A percentile compares a stretch with the other conserved stretches of the same genome.
Conservation (phyloP, 2,888 invertebrate species). For the Eurytoma californica region DNA sequence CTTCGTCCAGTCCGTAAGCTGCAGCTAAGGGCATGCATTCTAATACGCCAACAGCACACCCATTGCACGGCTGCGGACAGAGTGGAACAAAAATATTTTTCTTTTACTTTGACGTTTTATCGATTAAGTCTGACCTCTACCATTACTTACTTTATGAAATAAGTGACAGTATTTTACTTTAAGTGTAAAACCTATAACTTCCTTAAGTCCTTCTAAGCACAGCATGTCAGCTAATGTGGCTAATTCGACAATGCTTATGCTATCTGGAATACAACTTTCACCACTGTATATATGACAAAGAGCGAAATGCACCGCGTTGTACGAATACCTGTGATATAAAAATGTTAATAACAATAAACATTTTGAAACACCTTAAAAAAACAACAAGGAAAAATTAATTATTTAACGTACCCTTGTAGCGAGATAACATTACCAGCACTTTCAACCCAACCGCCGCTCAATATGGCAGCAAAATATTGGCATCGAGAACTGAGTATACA, state of each 20-base stretch:
- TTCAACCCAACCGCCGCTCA: constrained; percentile 91
- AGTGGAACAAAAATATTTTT: not conserved
- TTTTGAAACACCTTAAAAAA: not conserved
- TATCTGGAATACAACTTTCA: constrained; percentile 90
- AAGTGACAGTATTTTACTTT: constrained; percentile 94
- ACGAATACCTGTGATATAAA: constrained; percentile 81
- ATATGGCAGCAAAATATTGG: constrained; percentile 93
- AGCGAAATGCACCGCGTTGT: constrained; percentile 91
- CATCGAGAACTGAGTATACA: constrained; percentile 94
- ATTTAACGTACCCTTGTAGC: constrained; percentile 82
- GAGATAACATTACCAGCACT: constrained; percentile 87
- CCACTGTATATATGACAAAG: constrained; percentile 96
- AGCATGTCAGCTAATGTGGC: constrained; percentile 93
- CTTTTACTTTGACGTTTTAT: not conserved
- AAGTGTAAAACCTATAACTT: constrained; percentile 91
- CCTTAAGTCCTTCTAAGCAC: constrained; percentile 92
- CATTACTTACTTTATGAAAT: constrained; percentile 86
- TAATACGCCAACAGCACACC: constrained; percentile 90
- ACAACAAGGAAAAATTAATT: too few species aligned
- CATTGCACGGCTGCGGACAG: constrained; percentile 86
- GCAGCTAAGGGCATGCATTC: constrained; percentile 91
- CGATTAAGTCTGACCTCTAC: not conserved
- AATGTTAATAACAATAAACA: not conserved
- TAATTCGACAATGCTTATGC: constrained; percentile 89
- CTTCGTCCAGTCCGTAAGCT: constrained; percentile 90